Base-by-base conservation (phyloP, 2,113 vertebrate genomes). In the Sturnira hondurensis region DNA sequence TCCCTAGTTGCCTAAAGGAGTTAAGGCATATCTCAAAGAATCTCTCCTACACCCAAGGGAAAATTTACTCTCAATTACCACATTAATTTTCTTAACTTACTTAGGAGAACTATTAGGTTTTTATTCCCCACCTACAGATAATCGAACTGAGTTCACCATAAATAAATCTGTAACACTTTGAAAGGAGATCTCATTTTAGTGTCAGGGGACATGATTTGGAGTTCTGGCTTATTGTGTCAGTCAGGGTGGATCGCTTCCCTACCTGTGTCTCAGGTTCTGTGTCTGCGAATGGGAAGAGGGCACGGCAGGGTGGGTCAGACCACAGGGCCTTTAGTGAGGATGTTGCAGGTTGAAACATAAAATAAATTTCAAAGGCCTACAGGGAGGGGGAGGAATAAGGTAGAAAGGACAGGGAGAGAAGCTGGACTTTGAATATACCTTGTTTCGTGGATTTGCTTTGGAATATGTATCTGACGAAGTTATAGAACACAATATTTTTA, bases 11-110 rank as follows among this genome's bases (percentile, higher is more conserved):
- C 56, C 26, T 26, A 50, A 83, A 89, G 56, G 28, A 87, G n/a
- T 87, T 65, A 58, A 92, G 45, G 61, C 47, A 0, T 22, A 63
- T 54, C 71, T 73, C 0, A 7, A 92, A 87, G 73, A 88, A 50
- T 77, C 73, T 91, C 68, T 96, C 77, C 67, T 76, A 36, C 12
- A 71, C 63, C 41, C 74, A 70, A 45, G 78, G 73, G 74, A 89
- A 45, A 94, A 94, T 77, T 91, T 73, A 95, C 86, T 5, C 26
- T 47, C 41, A 87, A 94, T 92, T 45, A 90, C 74, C 58, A 77
- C 70, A 63, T 92, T 93, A 85, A 88, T 91, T 88, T 92, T 94
- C 71, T 78, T 78, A 88, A 78, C 38, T 82, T 94, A 77, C 74
- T 77, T 96, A 89, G 45, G 41, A 93, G 68, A 96, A 73, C 45